Percentiles rank a stretch among this genome's conserved stretches.
These are phyloP conservation scores for Brevimyrus niger DNA, from an alignment of 2,113 vertebrate genomes.

Conservation along the genomic window DNA sequence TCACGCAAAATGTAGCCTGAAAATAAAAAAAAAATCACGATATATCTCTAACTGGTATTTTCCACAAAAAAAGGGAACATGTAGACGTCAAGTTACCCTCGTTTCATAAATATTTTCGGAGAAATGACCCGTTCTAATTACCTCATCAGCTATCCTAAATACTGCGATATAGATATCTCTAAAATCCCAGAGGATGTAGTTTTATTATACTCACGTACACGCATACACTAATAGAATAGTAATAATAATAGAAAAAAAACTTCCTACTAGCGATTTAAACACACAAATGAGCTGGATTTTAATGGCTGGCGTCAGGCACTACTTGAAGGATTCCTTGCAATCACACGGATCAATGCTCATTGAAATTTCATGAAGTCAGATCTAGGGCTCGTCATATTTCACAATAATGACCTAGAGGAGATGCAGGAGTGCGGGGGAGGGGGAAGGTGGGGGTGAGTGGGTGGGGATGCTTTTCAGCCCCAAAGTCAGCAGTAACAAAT, in stretches of 20 bases:
- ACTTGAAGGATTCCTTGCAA: constrained; percentile 53
- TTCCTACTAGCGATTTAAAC: constrained; percentile 8
- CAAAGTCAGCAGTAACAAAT: not conserved
- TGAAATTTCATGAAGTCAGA: constrained; percentile 75
- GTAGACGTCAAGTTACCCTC: not conserved
- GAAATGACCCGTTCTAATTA: not conserved
- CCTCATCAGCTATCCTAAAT: not conserved
- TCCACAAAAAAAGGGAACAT: not conserved
- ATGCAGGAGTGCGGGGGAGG: constrained; percentile 13
- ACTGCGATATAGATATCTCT: not conserved
- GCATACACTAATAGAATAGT: not conserved
- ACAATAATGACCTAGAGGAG: constrained; percentile 57
- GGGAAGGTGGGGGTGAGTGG: not conserved
- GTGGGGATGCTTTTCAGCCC: not conserved
- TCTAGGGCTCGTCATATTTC: constrained; percentile 66
- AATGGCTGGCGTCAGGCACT: constrained; percentile 33
- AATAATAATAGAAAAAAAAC: not conserved
- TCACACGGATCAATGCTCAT: constrained; percentile 69
- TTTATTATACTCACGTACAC: not conserved
- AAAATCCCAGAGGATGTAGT: not conserved
- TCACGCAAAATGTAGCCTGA: not conserved
- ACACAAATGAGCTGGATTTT: constrained; percentile 14
- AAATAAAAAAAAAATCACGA: not conserved
- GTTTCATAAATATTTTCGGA: not conserved
- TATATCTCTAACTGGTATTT: not conserved